phyloP scores from a whole-genome alignment of 2,113 vertebrate genomes.

The Electrona antarctica region DNA sequence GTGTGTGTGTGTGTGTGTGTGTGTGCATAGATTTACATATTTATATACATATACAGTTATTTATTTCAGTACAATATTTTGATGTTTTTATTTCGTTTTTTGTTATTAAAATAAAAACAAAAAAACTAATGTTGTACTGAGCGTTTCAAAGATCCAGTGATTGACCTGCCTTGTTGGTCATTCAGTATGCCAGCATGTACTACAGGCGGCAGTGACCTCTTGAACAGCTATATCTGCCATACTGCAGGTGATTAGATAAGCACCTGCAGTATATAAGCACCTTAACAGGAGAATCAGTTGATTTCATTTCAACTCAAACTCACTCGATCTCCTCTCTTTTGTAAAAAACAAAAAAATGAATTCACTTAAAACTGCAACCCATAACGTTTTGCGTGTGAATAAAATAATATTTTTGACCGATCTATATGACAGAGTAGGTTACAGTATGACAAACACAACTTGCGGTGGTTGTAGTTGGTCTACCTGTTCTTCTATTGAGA shows the following conservation, averaged over 20 bases:
- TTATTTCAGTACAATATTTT: conserved; percentile 42
- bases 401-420: no score
- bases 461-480: no score
- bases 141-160: neutral
- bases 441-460: no score
- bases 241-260: no score
- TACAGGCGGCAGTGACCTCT: conserved; percentile 7
- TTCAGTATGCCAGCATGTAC: conserved; percentile 13
- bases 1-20: conserved; percentile 40
- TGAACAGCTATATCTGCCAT: conserved; percentile 14
- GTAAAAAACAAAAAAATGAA: conserved; percentile 12
- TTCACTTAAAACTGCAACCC: neutral
- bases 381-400: no score
- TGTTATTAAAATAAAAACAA: neutral
- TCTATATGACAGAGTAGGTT: no score
- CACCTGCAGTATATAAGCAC: conserved; percentile 33
- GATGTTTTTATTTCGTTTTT: neutral
- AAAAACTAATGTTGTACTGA: conserved; percentile 27
- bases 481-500: no score
- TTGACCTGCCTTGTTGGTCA: conserved; percentile 10
- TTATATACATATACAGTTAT: conserved; percentile 62
- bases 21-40: conserved; percentile 50
- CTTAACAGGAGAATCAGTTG: conserved; percentile 30
- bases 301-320: conserved; percentile 6
- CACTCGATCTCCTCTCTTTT: conserved; percentile 11